Evolutionary conservation across 2,113 vertebrate genomes (phyloP).

Genomic region (Thomomys bottae): DNA sequence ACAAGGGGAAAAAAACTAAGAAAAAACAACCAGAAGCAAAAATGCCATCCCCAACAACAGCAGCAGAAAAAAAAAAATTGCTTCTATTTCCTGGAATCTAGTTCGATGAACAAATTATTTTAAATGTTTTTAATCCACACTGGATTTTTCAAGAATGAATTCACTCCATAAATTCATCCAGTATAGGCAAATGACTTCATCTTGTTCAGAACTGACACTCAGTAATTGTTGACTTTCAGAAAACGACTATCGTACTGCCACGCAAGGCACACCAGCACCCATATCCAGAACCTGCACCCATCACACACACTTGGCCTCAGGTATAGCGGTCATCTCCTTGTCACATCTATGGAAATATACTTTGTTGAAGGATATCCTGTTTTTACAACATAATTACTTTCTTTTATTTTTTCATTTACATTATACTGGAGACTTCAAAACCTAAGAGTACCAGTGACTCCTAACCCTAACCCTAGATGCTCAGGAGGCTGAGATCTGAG

Average conservation of each 20-base stretch:
- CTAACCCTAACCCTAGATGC: no score
- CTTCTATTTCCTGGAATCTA: no score
- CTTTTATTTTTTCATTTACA: conserved; percentile 8
- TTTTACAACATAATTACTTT: not conserved
- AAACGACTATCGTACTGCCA: not conserved
- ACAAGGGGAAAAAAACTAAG: no score
- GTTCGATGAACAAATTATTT: no score
- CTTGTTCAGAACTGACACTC: not conserved
- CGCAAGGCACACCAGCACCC: not conserved
- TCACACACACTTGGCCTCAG: no score
- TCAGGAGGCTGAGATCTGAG: no score
- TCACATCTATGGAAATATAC: not conserved
- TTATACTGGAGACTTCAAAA: not conserved
- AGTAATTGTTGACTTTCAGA: not conserved
- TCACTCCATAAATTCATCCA: not conserved
- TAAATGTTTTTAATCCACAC: not conserved
- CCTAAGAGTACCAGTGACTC: not conserved
- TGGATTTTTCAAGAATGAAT: not conserved
- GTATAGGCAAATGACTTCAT: not conserved
- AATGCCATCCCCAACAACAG: no score
- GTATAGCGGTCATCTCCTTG: not conserved
- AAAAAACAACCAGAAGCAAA: no score
- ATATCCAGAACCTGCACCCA: not conserved
- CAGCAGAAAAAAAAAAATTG: no score
- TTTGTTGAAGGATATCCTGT: no score